Percentiles rank a stretch among this genome's conserved stretches.
These are phyloP conservation scores for Drosophila ustulata DNA, from an alignment of 2,888 invertebrate species.

Conservation along the genomic window DNA sequence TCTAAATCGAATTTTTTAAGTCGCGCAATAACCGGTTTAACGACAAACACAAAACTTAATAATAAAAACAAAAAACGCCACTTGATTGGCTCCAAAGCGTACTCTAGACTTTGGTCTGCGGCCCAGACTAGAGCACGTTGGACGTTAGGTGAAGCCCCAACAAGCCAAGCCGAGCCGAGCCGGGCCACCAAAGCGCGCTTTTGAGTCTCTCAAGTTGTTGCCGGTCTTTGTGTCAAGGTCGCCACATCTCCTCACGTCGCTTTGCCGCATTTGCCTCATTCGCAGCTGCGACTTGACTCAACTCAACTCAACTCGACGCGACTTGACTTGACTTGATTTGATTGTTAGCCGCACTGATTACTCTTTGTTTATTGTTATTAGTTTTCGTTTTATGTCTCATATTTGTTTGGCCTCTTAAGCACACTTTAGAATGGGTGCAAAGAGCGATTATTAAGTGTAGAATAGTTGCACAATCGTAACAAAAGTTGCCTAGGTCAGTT, in stretches of 20 bases:
- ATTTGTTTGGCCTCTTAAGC: neutral
- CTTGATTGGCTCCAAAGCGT: slow-evolving; percentile 23
- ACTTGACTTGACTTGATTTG: slow-evolving; percentile 2
- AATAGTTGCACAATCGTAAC: neutral
- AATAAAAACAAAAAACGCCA: slow-evolving; percentile 11
- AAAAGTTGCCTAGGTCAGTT: slow-evolving; percentile 48
- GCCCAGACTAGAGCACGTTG: slow-evolving; percentile 6
- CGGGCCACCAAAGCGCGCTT: slow-evolving; percentile 44
- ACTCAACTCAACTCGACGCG: slow-evolving; percentile 1
- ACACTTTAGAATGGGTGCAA: slow-evolving; percentile 17
- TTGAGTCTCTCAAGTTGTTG: slow-evolving; percentile 41
- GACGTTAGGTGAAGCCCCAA: neutral
- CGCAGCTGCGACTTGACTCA: slow-evolving; percentile 1
- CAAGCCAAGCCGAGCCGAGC: neutral
- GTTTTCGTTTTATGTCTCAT: slow-evolving; percentile 8
- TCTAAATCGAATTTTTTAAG: slow-evolving; percentile 15
- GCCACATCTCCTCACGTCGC: slow-evolving; percentile 31
- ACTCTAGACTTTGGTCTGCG: slow-evolving; percentile 43
- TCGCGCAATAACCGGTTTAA: slow-evolving; percentile 28
- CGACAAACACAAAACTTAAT: slow-evolving; percentile 13
- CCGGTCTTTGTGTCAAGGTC: slow-evolving; percentile 83
- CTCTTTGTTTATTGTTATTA: slow-evolving; percentile 10
- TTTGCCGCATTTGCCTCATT: slow-evolving; percentile 2
- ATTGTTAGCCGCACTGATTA: slow-evolving; percentile 10
- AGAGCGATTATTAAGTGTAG: slow-evolving; percentile 23